Evolutionary conservation across 2,113 vertebrate species (phyloP).

Genomic region (Periophthalmus modestus): DNA sequence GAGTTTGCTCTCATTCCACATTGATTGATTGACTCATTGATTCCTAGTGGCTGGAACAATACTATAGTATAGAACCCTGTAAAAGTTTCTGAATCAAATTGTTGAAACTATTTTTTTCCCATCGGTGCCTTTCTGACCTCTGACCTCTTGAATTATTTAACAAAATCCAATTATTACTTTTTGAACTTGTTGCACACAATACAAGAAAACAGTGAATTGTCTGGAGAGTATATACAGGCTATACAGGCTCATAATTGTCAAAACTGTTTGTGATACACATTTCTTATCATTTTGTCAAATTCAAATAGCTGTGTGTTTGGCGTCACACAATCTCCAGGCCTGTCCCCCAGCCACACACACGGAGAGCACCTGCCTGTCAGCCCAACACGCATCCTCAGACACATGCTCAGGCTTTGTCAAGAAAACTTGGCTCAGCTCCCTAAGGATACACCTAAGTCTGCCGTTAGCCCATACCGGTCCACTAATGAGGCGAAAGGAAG

Average conservation of each 20-base stretch:
- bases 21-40: no score
- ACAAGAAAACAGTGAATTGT: not conserved
- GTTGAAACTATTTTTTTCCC: not conserved
- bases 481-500: constrained; percentile 59
- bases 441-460: constrained; percentile 55
- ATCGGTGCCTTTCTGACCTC: not conserved
- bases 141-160: not conserved
- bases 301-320: not conserved
- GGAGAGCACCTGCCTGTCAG: constrained; percentile 36
- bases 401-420: constrained; percentile 28
- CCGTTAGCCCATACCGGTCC: constrained; percentile 38
- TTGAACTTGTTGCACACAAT: not conserved
- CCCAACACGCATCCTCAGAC: constrained; percentile 28
- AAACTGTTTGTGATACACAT: not conserved
- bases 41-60: not conserved
- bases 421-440: constrained; percentile 44
- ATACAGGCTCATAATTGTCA: not conserved
- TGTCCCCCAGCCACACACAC: no score
- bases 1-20: no score
- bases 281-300: not conserved
- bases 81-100: not conserved
- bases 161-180: not conserved
- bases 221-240: not conserved
- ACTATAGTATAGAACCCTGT: not conserved
- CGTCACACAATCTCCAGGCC: not conserved